phyloP scores from a whole-genome alignment of 1,140 invertebrate genomes.

The Paralvinella palmiformis region DNA sequence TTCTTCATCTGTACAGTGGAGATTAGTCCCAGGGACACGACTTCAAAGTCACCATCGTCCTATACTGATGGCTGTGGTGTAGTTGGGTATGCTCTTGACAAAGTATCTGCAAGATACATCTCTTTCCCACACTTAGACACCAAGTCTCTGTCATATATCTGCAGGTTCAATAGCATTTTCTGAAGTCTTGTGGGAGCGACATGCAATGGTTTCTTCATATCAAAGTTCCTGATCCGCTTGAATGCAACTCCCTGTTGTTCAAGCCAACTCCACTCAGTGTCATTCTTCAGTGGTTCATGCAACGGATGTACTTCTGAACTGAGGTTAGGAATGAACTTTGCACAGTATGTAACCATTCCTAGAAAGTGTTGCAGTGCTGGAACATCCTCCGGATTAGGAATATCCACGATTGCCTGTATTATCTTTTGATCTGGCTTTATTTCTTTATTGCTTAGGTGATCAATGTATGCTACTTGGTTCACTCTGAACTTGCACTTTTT shows the following conservation, averaged over 20 bases:
- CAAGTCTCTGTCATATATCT: not conserved
- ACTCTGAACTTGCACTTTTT: too few species aligned
- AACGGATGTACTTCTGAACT: slow-evolving; percentile 31
- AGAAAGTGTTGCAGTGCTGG: not conserved
- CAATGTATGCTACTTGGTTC: too few species aligned
- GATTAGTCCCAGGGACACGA: too few species aligned
- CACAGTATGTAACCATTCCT: not conserved
- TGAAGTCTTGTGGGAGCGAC: not conserved
- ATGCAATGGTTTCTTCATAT: not conserved
- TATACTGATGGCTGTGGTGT: too few species aligned
- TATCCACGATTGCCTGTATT: not conserved
- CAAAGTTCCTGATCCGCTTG: not conserved
- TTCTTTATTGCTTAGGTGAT: not conserved
- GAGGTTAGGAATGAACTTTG: not conserved
- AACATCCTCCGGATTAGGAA: not conserved
- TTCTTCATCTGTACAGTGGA: too few species aligned
- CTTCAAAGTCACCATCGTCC: not conserved
- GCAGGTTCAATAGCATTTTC: not conserved
- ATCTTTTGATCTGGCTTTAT: not conserved
- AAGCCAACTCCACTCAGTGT: slow-evolving; percentile 25
- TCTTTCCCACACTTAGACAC: too few species aligned
- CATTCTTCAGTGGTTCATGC: slow-evolving; percentile 33
- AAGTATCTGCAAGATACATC: too few species aligned
- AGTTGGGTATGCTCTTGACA: too few species aligned
- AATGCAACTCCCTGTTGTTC: slow-evolving; percentile 16